A percentile compares a stretch with the other conserved stretches of the same genome.
These are phyloP conservation scores for Sebastes cheni DNA, from an alignment of 2,797 vertebrate species.

Conservation along the genomic window DNA sequence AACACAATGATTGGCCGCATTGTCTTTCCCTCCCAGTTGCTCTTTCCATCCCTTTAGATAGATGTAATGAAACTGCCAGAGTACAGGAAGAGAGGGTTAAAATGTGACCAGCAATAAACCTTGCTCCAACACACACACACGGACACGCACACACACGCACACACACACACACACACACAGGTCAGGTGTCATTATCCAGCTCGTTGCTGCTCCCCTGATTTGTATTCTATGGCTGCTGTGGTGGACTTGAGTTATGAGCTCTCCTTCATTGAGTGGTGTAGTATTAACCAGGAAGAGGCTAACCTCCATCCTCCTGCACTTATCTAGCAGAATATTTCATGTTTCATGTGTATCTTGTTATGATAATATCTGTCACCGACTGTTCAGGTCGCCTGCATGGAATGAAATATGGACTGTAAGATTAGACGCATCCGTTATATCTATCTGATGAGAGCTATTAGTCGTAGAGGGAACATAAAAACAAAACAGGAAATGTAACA, in stretches of 20 bases:
- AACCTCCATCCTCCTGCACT: not conserved
- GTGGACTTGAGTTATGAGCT: slow-evolving; percentile 64
- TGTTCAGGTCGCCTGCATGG: not conserved
- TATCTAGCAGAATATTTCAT: slow-evolving; percentile 8
- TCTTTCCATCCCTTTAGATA: slow-evolving; percentile 4
- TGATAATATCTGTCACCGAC: not conserved
- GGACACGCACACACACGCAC: not conserved
- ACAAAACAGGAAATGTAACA: not conserved
- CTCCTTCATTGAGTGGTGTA: slow-evolving; percentile 22
- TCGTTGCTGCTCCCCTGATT: slow-evolving; percentile 53
- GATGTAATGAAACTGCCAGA: slow-evolving; percentile 53
- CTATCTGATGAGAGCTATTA: slow-evolving; percentile 17
- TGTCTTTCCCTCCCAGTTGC: not conserved
- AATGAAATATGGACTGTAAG: slow-evolving; percentile 5
- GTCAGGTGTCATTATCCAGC: slow-evolving; percentile 36
- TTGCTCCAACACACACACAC: slow-evolving; percentile 5
- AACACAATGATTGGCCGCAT: not conserved
- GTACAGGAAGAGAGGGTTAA: slow-evolving; percentile 57
- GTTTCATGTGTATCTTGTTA: not conserved
- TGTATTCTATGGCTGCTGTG: slow-evolving; percentile 63
- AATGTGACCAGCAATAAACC: slow-evolving; percentile 66
- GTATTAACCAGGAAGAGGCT: slow-evolving; percentile 47
- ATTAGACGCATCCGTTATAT: not conserved
- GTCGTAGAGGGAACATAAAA: not conserved
- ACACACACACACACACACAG: slow-evolving; percentile 8